phyloP scores from a whole-genome alignment of 1,140 invertebrate genomes.

The Galleria mellonella region DNA sequence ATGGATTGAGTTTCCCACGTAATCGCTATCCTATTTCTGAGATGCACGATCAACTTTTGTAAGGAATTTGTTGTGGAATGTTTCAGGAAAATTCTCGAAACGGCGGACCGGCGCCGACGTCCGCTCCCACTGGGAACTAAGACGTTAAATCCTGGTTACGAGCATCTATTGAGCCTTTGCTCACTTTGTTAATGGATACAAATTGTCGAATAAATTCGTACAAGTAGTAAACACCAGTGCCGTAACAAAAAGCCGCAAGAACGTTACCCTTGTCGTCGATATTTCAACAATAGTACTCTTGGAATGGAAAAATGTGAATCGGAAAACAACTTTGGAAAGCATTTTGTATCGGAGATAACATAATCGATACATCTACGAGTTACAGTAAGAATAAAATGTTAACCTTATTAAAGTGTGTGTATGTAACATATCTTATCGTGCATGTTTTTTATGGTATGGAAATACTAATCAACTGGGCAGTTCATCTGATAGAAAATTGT shows the following conservation, averaged over 20 bases:
- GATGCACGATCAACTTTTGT: conserved; percentile 35
- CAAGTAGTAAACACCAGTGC: conserved; percentile 20
- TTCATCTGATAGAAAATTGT: too few relatives aligned
- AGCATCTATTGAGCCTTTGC: conserved; percentile 54
- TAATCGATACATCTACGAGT: too few relatives aligned
- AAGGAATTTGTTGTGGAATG: conserved; percentile 55
- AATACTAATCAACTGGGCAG: too few relatives aligned
- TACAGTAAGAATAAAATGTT: too few relatives aligned
- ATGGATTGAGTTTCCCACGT: conserved; percentile 2
- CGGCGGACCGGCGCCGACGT: conserved; percentile 27
- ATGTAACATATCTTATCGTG: too few relatives aligned
- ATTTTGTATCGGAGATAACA: too few relatives aligned
- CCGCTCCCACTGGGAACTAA: conserved; percentile 46
- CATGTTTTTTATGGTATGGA: too few relatives aligned
- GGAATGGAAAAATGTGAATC: too few relatives aligned
- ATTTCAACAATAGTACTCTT: too few relatives aligned
- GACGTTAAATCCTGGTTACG: conserved; percentile 65
- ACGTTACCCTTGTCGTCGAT: too few relatives aligned
- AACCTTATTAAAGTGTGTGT: too few relatives aligned
- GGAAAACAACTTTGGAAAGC: too few relatives aligned
- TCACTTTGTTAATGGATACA: conserved; percentile 57
- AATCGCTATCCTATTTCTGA: conserved; percentile 18
- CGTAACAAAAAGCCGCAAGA: conserved; percentile 1
- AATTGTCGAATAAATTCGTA: conserved; percentile 49
- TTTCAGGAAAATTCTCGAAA: conserved; percentile 48